These are phyloP conservation scores for Caenorhabditis afra DNA, from an alignment of 2,888 invertebrate species.

Conservation along the genomic window DNA sequence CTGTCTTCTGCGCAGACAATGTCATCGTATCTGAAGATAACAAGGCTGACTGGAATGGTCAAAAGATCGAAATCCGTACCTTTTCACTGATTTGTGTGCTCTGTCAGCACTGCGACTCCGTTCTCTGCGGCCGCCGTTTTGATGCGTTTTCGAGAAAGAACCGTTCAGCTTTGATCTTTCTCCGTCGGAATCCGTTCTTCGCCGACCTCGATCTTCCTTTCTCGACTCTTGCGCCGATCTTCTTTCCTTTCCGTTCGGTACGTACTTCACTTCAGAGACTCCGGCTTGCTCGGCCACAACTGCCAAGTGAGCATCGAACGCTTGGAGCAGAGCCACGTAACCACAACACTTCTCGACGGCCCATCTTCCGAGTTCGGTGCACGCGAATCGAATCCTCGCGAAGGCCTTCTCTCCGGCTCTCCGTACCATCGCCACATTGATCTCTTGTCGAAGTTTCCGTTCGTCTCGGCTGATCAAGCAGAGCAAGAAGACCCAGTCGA, in stretches of 20 bases:
- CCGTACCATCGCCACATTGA: conserved; percentile 48
- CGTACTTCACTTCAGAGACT: conserved; percentile 36
- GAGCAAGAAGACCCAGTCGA: conserved; percentile 77
- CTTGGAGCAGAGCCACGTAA: conserved; percentile 70
- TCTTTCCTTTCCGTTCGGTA: conserved; percentile 20
- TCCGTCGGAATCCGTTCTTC: conserved; percentile 16
- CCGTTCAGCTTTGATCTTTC: conserved; percentile 16
- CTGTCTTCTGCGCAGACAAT: conserved; percentile 56
- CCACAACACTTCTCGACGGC: conserved; percentile 73
- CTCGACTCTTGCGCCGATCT: conserved; percentile 12
- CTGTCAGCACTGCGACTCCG: conserved; percentile 65
- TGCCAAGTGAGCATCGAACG: conserved; percentile 69
- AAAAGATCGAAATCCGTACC: conserved; percentile 10
- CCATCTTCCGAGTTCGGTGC: conserved; percentile 71
- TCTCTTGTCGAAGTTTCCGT: conserved; percentile 60
- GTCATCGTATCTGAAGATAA: conserved; percentile 57
- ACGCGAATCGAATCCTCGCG: conserved; percentile 64
- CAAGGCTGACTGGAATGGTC: not conserved
- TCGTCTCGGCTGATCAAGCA: conserved; percentile 75
- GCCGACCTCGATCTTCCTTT: conserved; percentile 31
- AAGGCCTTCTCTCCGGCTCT: conserved; percentile 63
- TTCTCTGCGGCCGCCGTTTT: conserved; percentile 44
- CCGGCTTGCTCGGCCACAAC: conserved; percentile 63
- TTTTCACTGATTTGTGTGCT: conserved; percentile 48
- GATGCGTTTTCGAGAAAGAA: conserved; percentile 24